Percentiles rank a stretch among this genome's conserved stretches.
phyloP scores from a whole-genome alignment of 2,888 invertebrate species.

The Junonia oenone region DNA sequence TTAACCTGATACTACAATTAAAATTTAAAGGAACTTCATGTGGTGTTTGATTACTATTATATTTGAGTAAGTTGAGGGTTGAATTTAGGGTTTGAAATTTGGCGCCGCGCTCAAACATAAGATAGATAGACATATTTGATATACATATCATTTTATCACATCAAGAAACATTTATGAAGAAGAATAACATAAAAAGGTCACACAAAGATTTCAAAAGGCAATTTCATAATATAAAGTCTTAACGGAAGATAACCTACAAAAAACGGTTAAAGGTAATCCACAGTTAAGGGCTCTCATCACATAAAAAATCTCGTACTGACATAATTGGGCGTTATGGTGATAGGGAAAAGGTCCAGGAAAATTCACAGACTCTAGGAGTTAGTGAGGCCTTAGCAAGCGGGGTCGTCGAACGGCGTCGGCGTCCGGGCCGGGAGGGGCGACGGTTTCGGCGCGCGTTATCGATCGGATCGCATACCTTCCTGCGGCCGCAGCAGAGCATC shows the following conservation, averaged over 20 bases:
- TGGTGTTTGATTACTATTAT: not conserved
- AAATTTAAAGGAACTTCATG: not conserved
- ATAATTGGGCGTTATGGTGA: slow-evolving; percentile 9
- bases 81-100: not conserved
- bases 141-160: too few species aligned
- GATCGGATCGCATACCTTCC: slow-evolving; percentile 87
- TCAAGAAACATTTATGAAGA: too few species aligned
- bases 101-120: not conserved
- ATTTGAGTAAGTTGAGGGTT: not conserved
- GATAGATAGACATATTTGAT: too few species aligned
- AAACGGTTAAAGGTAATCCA: not conserved
- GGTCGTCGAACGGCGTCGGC: slow-evolving; percentile 75
- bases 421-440: slow-evolving; percentile 74
- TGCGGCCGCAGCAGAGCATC: slow-evolving; percentile 97
- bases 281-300: not conserved
- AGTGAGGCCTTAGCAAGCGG: slow-evolving; percentile 58
- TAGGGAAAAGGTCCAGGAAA: slow-evolving; percentile 28
- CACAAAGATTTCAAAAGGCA: too few species aligned
- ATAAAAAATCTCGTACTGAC: not conserved
- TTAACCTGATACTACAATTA: slow-evolving; percentile 10
- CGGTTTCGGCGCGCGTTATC: slow-evolving; percentile 74
- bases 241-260: not conserved
- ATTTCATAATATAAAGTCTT: too few species aligned
- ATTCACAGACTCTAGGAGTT: slow-evolving; percentile 40
- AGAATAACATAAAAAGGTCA: too few species aligned